These are phyloP conservation scores for Neoscelio sp. DNA, from an alignment of 2,888 invertebrate genomes.

Conservation along the genomic window DNA sequence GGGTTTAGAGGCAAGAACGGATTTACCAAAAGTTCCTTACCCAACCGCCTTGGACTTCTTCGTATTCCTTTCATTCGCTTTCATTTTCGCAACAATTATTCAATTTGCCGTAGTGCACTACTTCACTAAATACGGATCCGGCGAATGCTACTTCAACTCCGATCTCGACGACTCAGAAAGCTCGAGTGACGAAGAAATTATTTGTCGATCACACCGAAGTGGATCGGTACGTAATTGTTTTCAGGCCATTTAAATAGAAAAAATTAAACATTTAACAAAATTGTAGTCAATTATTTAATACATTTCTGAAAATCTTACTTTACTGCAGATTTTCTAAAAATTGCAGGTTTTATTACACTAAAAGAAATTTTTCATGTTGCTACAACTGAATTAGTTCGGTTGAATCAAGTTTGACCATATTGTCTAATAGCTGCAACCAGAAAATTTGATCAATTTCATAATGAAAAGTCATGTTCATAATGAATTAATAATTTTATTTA, in stretches of 20 bases:
- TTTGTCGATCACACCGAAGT: slow-evolving; percentile 67
- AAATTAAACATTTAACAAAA: slow-evolving; percentile 4
- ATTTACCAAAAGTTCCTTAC: slow-evolving; percentile 93
- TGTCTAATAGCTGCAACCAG: no score
- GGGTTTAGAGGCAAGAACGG: slow-evolving; percentile 91
- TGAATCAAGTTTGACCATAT: no score
- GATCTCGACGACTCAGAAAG: slow-evolving; percentile 86
- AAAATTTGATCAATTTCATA: no score
- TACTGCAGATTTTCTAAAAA: no score
- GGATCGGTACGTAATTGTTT: slow-evolving; percentile 69
- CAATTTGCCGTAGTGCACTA: slow-evolving; percentile 94
- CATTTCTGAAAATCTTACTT: no score
- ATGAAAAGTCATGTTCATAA: no score
- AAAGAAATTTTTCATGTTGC: no score
- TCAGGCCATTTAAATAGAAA: not conserved
- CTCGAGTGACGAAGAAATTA: slow-evolving; percentile 82
- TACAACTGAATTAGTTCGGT: no score
- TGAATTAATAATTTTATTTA: no score
- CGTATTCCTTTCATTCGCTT: slow-evolving; percentile 91
- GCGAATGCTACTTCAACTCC: slow-evolving; percentile 89
- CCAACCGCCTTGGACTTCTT: slow-evolving; percentile 94
- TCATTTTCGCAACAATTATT: slow-evolving; percentile 92
- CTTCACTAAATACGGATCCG: slow-evolving; percentile 93
- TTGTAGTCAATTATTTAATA: not conserved
- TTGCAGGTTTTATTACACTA: no score